phyloP scores from a whole-genome alignment of 2,888 invertebrate genomes.

The Dioctria linearis region DNA sequence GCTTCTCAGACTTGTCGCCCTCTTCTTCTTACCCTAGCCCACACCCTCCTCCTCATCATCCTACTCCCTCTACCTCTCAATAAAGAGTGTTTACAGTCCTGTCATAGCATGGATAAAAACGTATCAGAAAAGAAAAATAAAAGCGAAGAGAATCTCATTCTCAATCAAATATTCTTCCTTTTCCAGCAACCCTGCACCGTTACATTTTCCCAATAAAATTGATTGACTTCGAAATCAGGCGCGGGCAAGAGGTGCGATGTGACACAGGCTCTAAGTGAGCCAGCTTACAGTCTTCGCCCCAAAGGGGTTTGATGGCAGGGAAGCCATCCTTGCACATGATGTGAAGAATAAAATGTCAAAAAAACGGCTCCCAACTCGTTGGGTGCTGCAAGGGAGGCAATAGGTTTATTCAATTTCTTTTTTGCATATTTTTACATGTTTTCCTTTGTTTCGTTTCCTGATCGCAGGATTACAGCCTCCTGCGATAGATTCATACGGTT shows the following conservation, averaged over 20 bases:
- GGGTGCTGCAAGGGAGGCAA: neutral
- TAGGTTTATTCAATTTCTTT: constrained; percentile 50
- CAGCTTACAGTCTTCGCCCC: neutral
- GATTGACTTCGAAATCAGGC: constrained; percentile 46
- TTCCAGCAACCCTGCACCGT: constrained; percentile 28
- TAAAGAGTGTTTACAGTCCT: constrained; percentile 36
- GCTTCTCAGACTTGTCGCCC: neutral
- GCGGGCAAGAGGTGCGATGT: constrained; percentile 28
- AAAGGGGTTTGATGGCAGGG: neutral
- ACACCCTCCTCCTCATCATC: no score
- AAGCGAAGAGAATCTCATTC: constrained; percentile 38
- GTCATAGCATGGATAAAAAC: constrained; percentile 40
- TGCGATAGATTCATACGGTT: constrained; percentile 11
- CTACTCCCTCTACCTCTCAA: neutral
- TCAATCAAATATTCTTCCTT: constrained; percentile 44
- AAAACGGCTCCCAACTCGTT: constrained; percentile 21
- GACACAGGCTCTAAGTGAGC: constrained; percentile 1
- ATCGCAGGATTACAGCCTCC: constrained; percentile 34
- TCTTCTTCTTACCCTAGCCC: no score
- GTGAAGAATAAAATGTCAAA: constrained; percentile 46
- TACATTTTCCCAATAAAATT: constrained; percentile 48
- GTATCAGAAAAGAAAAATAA: constrained; percentile 33
- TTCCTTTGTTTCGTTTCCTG: constrained; percentile 44
- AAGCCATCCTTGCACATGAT: constrained; percentile 36
- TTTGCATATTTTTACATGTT: constrained; percentile 47